Conservation (phyloP, 1,140 invertebrate genomes). For the Hyphantria cunea region DNA sequence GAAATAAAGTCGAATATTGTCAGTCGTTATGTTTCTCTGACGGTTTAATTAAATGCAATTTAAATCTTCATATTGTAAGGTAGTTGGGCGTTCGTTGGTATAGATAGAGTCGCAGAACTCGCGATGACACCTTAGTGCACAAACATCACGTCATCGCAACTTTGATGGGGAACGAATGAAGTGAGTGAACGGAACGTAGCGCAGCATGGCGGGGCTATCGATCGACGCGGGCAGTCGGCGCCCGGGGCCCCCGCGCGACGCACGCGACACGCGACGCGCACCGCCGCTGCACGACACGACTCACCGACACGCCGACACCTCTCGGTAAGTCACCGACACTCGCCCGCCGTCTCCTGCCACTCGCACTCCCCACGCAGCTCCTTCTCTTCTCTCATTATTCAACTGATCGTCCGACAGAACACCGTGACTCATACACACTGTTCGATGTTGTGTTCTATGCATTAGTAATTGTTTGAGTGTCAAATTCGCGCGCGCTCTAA, state of each 20-base stretch:
- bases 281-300: background rate
- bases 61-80: too few relatives aligned
- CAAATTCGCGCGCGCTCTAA: constrained; percentile 17
- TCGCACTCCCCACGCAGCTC: too few relatives aligned
- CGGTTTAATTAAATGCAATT: too few relatives aligned
- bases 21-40: too few relatives aligned
- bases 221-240: constrained; percentile 72
- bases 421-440: background rate
- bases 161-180: constrained; percentile 33
- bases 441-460: background rate
- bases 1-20: too few relatives aligned
- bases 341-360: too few relatives aligned
- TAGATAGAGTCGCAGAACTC: too few relatives aligned
- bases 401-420: constrained; percentile 11
- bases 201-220: constrained; percentile 69
- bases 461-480: background rate
- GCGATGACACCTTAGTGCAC: too few relatives aligned
- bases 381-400: background rate
- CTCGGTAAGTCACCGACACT: constrained; percentile 13
- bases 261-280: constrained; percentile 36
- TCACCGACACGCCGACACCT: background rate
- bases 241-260: constrained; percentile 54
- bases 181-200: constrained; percentile 65
- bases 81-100: too few relatives aligned
- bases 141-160: constrained; percentile 14